These are phyloP conservation scores for Brachyrhaphis roseni DNA, from an alignment of 2,797 vertebrate genomes.

Conservation along the genomic window DNA sequence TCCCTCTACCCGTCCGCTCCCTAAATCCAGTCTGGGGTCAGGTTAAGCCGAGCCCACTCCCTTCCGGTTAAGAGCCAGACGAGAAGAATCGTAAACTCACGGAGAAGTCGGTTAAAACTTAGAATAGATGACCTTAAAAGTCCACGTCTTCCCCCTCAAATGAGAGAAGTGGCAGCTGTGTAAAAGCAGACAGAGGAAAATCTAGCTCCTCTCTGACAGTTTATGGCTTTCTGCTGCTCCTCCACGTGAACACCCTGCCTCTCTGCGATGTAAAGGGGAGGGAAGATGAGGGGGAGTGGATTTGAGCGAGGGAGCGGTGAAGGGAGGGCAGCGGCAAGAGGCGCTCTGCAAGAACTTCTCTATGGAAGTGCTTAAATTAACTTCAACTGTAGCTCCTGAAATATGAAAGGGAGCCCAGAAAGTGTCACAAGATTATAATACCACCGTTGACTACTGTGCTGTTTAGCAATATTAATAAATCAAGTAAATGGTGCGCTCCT, in stretches of 20 bases:
- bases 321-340: slow-evolving; percentile 53
- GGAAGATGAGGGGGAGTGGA: slow-evolving; percentile 67
- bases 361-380: slow-evolving; percentile 8
- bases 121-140: slow-evolving; percentile 50
- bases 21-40: slow-evolving; percentile 71
- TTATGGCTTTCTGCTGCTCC: slow-evolving; percentile 58
- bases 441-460: neutral
- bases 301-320: slow-evolving; percentile 53
- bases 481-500: neutral
- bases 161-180: slow-evolving; percentile 23
- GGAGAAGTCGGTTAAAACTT: slow-evolving; percentile 6
- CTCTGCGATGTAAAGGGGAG: slow-evolving; percentile 61
- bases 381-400: neutral
- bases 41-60: slow-evolving; percentile 56
- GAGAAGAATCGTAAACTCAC: slow-evolving; percentile 35
- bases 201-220: slow-evolving; percentile 61
- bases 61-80: slow-evolving; percentile 35
- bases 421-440: neutral
- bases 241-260: slow-evolving; percentile 61
- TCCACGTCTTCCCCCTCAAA: slow-evolving; percentile 29
- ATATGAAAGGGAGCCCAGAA: slow-evolving; percentile 8
- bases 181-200: slow-evolving; percentile 31
- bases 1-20: slow-evolving; percentile 60
- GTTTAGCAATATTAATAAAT: slow-evolving; percentile 4
- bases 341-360: slow-evolving; percentile 26